These are phyloP conservation scores for Rhopalosiphum padi DNA, from an alignment of 1,140 invertebrate genomes.

Conservation along the genomic window DNA sequence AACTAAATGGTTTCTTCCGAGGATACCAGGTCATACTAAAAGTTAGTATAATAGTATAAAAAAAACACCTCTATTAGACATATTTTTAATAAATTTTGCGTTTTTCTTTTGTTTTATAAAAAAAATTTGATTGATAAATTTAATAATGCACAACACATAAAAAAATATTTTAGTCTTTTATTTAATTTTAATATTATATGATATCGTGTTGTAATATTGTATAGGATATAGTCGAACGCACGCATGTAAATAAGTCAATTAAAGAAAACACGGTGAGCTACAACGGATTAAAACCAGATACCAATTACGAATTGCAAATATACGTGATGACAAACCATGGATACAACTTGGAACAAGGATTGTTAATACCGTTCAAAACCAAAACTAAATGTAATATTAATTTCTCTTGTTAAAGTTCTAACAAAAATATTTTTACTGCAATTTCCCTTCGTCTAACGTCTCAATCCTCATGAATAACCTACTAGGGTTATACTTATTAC, in stretches of 20 bases:
- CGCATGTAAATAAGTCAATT: background rate
- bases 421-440: background rate
- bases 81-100: background rate
- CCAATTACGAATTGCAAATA: background rate
- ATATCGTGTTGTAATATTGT: background rate
- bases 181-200: background rate
- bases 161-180: background rate
- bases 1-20: conserved; percentile 14
- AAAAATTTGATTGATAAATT: background rate
- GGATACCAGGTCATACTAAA: background rate
- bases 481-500: no score
- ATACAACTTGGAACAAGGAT: background rate
- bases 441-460: no score
- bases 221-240: background rate
- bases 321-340: conserved; percentile 14
- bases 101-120: background rate
- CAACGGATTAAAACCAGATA: background rate
- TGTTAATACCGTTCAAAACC: conserved; percentile 24
- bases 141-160: background rate
- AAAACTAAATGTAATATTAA: background rate
- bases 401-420: background rate
- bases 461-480: no score
- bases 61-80: background rate
- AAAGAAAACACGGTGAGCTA: background rate
- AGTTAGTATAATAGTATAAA: background rate